Evolutionary conservation across 2,113 vertebrate species (phyloP).

Genomic region (Mustela lutreola): DNA sequence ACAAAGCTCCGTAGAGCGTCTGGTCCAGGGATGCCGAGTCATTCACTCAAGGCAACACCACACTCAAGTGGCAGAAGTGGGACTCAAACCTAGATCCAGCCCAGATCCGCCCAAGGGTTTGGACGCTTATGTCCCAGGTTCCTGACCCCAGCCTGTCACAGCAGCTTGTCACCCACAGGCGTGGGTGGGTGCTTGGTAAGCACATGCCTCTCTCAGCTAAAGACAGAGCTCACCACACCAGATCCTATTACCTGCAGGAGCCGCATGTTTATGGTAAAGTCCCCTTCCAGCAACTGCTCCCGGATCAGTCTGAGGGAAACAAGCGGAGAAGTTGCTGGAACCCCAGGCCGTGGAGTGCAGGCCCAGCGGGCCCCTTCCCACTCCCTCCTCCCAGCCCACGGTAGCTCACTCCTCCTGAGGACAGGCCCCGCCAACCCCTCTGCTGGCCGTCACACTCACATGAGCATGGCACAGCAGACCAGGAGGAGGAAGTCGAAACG

Average conservation of each 20-base stretch:
- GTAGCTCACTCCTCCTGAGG: accelerated
- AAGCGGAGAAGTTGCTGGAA: background rate
- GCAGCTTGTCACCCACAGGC: background rate
- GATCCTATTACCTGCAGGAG: conserved; percentile 92
- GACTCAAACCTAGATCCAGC: background rate
- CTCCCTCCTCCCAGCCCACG: background rate
- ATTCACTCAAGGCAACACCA: background rate
- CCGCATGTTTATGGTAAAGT: conserved; percentile 98
- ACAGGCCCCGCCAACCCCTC: background rate
- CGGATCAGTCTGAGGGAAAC: conserved; percentile 92
- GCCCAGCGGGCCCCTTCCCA: background rate
- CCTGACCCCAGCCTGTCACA: background rate
- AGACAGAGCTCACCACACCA: background rate
- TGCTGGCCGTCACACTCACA: conserved; percentile 87
- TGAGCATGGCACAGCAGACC: conserved; percentile 97
- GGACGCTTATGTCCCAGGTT: background rate
- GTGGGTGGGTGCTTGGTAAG: accelerated
- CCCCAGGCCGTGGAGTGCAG: background rate
- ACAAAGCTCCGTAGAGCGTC: accelerated
- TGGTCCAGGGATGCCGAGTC: background rate
- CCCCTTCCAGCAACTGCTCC: conserved; percentile 94
- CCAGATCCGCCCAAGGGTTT: background rate
- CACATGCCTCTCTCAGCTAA: background rate
- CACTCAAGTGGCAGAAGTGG: background rate
- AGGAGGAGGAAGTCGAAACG: conserved; percentile 97